phyloP scores from a whole-genome alignment of 2,113 vertebrate genomes.

The Pseudorectes ferrugineus region DNA sequence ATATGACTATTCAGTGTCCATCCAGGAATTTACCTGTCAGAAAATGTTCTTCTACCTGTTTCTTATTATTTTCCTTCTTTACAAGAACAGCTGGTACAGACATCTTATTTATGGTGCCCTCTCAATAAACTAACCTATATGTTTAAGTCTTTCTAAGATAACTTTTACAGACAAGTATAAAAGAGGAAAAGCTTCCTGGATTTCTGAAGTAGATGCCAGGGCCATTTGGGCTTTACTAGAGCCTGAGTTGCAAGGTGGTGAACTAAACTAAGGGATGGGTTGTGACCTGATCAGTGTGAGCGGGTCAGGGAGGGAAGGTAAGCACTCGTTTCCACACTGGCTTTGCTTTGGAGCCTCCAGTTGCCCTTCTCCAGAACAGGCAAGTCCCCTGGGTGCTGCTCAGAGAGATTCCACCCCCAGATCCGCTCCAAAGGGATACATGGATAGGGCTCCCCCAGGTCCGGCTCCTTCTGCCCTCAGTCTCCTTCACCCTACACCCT shows the following conservation, averaged over 20 bases:
- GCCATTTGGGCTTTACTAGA: background rate
- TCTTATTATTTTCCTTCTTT: background rate
- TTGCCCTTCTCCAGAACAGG: background rate
- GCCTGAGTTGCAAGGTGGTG: background rate
- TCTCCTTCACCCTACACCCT: background rate
- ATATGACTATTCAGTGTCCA: background rate
- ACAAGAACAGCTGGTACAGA: background rate
- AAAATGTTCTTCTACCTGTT: background rate
- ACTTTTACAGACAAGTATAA: background rate
- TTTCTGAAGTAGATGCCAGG: background rate
- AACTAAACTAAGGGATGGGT: background rate
- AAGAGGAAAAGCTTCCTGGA: background rate
- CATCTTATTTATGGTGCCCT: background rate
- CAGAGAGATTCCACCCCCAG: background rate
- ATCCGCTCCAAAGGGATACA: background rate
- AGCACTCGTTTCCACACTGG: accelerated
- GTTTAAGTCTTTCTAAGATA: background rate
- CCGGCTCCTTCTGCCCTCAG: background rate
- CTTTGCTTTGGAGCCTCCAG: background rate
- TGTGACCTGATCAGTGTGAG: background rate
- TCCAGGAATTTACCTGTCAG: background rate
- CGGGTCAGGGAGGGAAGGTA: background rate
- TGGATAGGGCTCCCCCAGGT: background rate
- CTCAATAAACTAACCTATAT: background rate
- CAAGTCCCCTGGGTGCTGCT: background rate